Conservation (phyloP, 2,888 invertebrate species). For the Drosophila anceps region DNA sequence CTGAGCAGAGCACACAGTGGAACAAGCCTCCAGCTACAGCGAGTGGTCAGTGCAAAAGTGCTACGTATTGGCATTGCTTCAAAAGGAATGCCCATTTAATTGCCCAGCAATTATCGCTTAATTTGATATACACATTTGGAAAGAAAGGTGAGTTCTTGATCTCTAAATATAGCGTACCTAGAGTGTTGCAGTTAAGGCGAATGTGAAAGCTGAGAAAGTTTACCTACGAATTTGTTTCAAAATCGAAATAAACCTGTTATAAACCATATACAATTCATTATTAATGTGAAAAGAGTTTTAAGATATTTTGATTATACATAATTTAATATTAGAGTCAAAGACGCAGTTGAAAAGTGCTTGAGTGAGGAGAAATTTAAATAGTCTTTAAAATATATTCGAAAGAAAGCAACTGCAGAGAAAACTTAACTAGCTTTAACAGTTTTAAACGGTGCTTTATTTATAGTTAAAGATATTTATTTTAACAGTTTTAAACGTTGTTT, state of each 20-base stretch:
- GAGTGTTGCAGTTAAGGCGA: not conserved
- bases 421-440: too few species aligned
- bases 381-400: not conserved
- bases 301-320: not conserved
- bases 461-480: too few species aligned
- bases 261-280: not conserved
- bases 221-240: not conserved
- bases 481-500: too few species aligned
- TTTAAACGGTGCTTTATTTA: too few species aligned
- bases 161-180: not conserved
- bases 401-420: too few species aligned
- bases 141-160: conserved; percentile 29
- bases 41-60: conserved; percentile 23
- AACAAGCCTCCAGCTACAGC: not conserved
- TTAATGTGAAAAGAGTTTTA: not conserved
- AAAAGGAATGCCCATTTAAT: conserved; percentile 25
- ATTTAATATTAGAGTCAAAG: not conserved
- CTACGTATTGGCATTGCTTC: not conserved
- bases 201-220: not conserved
- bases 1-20: not conserved
- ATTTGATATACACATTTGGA: not conserved
- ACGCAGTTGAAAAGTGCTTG: not conserved
- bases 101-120: not conserved
- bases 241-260: not conserved
- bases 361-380: not conserved